phyloP scores from a whole-genome alignment of 1,140 invertebrate species.

The Chrysomallon squamiferum region DNA sequence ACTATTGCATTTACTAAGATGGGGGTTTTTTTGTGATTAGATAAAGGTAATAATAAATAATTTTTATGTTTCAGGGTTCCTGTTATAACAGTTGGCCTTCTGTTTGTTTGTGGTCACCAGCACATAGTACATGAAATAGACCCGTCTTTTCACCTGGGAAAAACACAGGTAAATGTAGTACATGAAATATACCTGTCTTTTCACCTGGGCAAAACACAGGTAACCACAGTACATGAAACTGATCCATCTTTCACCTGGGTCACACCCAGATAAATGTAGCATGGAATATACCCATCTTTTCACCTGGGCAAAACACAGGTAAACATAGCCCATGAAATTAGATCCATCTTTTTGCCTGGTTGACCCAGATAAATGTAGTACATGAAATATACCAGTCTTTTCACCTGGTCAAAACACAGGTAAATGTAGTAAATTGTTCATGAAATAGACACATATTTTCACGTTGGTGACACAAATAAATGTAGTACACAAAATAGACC shows the following conservation, averaged over 20 bases:
- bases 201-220: neutral
- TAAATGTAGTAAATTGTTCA: constrained; percentile 68
- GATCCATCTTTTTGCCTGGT: constrained; percentile 78
- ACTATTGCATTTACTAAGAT: too few species aligned
- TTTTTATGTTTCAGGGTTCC: constrained; percentile 36
- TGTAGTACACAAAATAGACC: too few species aligned
- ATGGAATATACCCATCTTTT: too few species aligned
- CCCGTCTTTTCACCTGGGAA: constrained; percentile 76
- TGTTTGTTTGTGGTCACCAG: constrained; percentile 66
- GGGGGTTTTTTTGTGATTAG: too few species aligned
- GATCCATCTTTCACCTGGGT: constrained; percentile 79
- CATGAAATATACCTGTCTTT: neutral
- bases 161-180: constrained; percentile 67
- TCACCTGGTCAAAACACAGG: too few species aligned
- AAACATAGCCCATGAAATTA: constrained; percentile 74
- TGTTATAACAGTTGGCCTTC: constrained; percentile 60
- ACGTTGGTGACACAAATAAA: too few species aligned
- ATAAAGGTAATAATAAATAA: too few species aligned
- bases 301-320: too few species aligned
- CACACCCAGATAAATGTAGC: constrained; percentile 70
- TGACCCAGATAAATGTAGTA: constrained; percentile 70
- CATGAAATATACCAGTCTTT: too few species aligned
- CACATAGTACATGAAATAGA: constrained; percentile 74
- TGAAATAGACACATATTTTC: too few species aligned
- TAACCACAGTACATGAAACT: constrained; percentile 71